These are phyloP conservation scores for Plumapathes pennacea DNA, from an alignment of 92 coral and sea anemone species.

Conservation along the genomic window DNA sequence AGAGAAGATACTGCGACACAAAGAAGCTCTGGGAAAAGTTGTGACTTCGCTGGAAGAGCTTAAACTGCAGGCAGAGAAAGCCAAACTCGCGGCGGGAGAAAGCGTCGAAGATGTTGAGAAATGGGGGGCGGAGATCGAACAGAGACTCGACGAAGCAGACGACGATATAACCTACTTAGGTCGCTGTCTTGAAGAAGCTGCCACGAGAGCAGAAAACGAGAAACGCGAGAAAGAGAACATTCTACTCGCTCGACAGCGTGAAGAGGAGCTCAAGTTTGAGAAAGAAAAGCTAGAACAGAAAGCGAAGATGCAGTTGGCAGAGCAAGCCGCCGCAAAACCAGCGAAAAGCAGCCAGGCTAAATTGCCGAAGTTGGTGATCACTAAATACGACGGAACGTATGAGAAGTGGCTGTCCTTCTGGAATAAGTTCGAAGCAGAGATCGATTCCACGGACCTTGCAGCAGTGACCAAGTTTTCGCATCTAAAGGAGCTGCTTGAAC, in stretches of 20 bases:
- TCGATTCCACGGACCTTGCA: constrained; percentile 15
- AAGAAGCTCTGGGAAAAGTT: constrained; percentile 18
- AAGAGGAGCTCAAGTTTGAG: constrained; percentile 27
- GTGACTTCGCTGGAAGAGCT: constrained; percentile 21
- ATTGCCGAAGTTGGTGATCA: constrained; percentile 37
- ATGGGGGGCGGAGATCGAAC: constrained; percentile 41
- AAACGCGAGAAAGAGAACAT: constrained; percentile 8
- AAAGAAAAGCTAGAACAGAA: constrained; percentile 16
- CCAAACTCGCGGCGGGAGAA: constrained; percentile 15
- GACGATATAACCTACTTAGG: constrained; percentile 1
- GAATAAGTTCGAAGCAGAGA: constrained; percentile 44
- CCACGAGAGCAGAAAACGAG: constrained; percentile 17
- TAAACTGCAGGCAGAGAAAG: constrained; percentile 18
- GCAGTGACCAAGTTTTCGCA: constrained; percentile 38
- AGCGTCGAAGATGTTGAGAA: constrained; percentile 20
- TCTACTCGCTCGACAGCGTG: constrained; percentile 21
- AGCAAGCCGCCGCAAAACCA: not conserved
- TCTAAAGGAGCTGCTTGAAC: constrained; percentile 42
- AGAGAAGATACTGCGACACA: constrained; percentile 29
- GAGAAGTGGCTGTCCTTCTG: constrained; percentile 36
- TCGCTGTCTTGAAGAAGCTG: constrained; percentile 6
- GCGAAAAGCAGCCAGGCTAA: constrained; percentile 11
- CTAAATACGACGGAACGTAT: constrained; percentile 30
- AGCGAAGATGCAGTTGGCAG: constrained; percentile 4
- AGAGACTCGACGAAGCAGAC: constrained; percentile 15